These are phyloP conservation scores for Solea solea DNA, from an alignment of 2,113 vertebrate genomes.

Conservation along the genomic window DNA sequence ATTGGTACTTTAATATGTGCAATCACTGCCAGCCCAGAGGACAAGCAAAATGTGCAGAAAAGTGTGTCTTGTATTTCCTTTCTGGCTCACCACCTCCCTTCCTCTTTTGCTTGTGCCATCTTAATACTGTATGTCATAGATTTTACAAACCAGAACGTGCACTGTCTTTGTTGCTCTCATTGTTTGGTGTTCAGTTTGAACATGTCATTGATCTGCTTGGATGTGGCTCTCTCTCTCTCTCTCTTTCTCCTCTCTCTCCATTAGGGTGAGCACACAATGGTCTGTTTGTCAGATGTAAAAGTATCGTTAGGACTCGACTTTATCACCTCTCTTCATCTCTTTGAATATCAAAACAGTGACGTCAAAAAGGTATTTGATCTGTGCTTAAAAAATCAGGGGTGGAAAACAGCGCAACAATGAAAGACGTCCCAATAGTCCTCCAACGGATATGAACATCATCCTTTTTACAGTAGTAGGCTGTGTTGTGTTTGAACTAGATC, in stretches of 20 bases:
- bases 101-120: conserved; percentile 21
- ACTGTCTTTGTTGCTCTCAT: neutral
- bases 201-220: conserved; percentile 21
- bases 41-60: conserved; percentile 24
- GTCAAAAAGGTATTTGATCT: conserved; percentile 10
- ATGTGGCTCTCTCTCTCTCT: conserved; percentile 10
- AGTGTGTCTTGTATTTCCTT: neutral
- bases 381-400: neutral
- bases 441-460: neutral
- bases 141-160: conserved; percentile 24
- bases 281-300: conserved; percentile 16
- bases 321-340: conserved; percentile 1
- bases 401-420: neutral
- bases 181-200: conserved; percentile 12
- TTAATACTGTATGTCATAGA: neutral
- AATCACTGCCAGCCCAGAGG: conserved; percentile 32
- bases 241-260: neutral
- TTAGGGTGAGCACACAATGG: conserved; percentile 1
- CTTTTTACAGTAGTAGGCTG: conserved; percentile 9
- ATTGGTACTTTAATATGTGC: too few relatives aligned
- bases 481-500: conserved; percentile 33
- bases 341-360: neutral
- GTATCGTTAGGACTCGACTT: conserved; percentile 5
- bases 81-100: conserved; percentile 31
- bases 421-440: neutral